Evolutionary conservation across 2,797 vertebrate species (phyloP).

Genomic region (Sphaeramia orbicularis): DNA sequence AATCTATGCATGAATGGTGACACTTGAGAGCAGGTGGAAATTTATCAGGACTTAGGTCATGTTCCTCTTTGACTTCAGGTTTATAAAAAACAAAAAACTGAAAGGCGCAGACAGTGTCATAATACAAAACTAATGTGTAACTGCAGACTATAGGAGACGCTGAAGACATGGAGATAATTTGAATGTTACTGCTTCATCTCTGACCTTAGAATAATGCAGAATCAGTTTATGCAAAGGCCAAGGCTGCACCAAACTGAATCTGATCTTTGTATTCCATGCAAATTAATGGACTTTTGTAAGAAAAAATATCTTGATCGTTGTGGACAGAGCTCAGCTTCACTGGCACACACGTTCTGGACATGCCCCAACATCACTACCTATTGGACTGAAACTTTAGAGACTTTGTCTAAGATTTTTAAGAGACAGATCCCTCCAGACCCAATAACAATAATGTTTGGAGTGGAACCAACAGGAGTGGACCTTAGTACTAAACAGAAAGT

Average conservation of each 20-base stretch:
- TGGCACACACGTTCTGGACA: too few relatives aligned
- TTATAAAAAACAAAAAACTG: constrained; percentile 27
- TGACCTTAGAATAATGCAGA: background rate
- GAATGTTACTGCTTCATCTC: too few relatives aligned
- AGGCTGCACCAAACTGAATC: background rate
- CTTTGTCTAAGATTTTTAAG: too few relatives aligned
- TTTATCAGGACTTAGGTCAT: constrained; percentile 18
- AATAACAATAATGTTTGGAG: too few relatives aligned
- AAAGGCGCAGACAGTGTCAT: constrained; percentile 5
- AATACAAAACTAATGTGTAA: background rate
- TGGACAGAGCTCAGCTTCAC: too few relatives aligned
- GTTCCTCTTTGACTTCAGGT: constrained; percentile 35
- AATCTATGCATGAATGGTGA: constrained; percentile 9
- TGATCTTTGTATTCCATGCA: background rate
- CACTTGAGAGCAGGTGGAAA: constrained; percentile 33
- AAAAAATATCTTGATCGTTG: background rate
- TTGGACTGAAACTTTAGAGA: too few relatives aligned
- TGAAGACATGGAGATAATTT: too few relatives aligned
- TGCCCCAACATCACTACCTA: too few relatives aligned
- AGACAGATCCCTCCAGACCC: too few relatives aligned
- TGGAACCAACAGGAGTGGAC: too few relatives aligned
- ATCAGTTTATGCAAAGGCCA: background rate
- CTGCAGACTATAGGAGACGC: background rate
- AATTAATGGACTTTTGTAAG: background rate
- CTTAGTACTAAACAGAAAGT: too few relatives aligned